Evolutionary conservation across 2,797 vertebrate genomes (phyloP).

Genomic region (Enteromius viviparus): DNA sequence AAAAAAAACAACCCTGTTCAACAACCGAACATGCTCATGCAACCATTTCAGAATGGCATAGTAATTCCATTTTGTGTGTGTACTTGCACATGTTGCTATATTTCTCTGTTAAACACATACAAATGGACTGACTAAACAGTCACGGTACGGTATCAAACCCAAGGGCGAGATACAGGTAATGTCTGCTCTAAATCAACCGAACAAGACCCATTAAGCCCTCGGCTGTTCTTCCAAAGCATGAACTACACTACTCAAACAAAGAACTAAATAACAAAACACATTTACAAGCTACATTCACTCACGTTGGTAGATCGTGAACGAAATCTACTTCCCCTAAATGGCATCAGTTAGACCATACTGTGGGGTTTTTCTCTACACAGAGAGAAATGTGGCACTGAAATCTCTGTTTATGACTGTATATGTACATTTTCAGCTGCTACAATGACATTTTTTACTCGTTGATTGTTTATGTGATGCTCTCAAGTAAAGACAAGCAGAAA

Average conservation of each 20-base stretch:
- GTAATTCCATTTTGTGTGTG: slow-evolving; percentile 35
- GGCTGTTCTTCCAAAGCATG: slow-evolving; percentile 7
- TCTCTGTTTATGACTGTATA: neutral
- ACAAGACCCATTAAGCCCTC: slow-evolving; percentile 29
- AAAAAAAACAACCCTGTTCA: slow-evolving; percentile 18
- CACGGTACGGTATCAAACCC: slow-evolving; percentile 4
- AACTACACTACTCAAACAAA: slow-evolving; percentile 31
- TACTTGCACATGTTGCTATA: slow-evolving; percentile 32
- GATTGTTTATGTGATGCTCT: neutral
- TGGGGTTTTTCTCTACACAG: slow-evolving; percentile 5
- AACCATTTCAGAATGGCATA: slow-evolving; percentile 30
- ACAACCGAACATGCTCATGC: slow-evolving; percentile 29
- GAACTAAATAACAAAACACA: slow-evolving; percentile 16
- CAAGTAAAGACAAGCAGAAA: slow-evolving; percentile 1
- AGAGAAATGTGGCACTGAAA: slow-evolving; percentile 4
- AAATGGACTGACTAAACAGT: slow-evolving; percentile 28
- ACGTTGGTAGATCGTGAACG: neutral
- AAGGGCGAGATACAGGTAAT: slow-evolving; percentile 43
- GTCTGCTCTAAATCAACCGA: slow-evolving; percentile 39
- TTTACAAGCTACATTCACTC: slow-evolving; percentile 2
- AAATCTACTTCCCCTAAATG: slow-evolving; percentile 5
- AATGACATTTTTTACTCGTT: neutral
- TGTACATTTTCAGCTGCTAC: slow-evolving; percentile 10
- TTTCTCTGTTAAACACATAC: slow-evolving; percentile 21
- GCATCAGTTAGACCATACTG: neutral